Evolutionary conservation across 2,797 vertebrate genomes (phyloP), one percentile per base, ranked within the genome.

Genomic region (Artibeus lituratus): DNA sequence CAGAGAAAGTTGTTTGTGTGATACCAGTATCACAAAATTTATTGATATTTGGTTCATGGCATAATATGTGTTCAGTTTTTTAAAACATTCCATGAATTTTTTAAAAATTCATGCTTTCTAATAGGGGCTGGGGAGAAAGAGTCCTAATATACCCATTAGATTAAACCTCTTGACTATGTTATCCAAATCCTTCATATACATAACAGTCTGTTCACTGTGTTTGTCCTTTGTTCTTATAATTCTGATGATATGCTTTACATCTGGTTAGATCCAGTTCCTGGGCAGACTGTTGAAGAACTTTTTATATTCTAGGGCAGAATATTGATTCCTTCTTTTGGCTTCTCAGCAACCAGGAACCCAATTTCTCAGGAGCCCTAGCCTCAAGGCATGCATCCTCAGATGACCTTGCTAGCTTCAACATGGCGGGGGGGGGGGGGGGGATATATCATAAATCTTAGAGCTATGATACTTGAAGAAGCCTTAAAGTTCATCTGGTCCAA

Each of bases 361-460:
- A 0, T 74, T 93, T 95, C 87, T 96, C 62, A 96, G 91, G 91
- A 94, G 21, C 37, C 3, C 26, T 85, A 32, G 26, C 42, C n/a
- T 55, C 53, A 49, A 65, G 55, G 35, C 65, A 51, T 88, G 84
- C 26, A 55, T 94, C 47, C 90, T 86, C 14, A 89, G 29, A 84
- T 80, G 87, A 91, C 67, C 37, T 65, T 80, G 8, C 80, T 65
- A 70, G 37, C 51, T n/a, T 91, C 67, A 53, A 59, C 24, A 39
- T 47, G 39, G n/a, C n/a, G n/a, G n/a, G n/a, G n/a, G n/a, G n/a
- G n/a, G n/a, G 44, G 22, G 26, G 59, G 69, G n/a, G 72, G 47
- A 16, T n/a, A 10, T 44, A 70, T 49, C n/a, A 26, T 87, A 65
- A 86, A n/a, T 77, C n/a, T 14, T 65, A 55, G 67, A 57, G 67